phyloP scores from a whole-genome alignment of 2,888 invertebrate species.

The Globia sparganii region DNA sequence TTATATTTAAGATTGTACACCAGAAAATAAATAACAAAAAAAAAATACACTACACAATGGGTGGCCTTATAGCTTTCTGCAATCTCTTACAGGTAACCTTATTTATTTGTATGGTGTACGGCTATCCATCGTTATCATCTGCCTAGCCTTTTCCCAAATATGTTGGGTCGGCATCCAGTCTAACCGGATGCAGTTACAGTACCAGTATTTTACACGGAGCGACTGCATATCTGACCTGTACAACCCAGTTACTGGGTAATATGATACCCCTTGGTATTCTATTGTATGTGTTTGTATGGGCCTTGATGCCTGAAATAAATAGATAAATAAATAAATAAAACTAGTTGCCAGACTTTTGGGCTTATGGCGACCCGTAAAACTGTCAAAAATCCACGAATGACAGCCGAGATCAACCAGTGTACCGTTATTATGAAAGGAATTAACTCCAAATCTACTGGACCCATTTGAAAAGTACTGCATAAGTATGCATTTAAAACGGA shows the following conservation, averaged over 20 bases:
- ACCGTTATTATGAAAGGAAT: not conserved
- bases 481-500: slow-evolving; percentile 16
- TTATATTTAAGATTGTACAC: too few species aligned
- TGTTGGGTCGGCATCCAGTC: too few species aligned
- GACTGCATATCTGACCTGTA: not conserved
- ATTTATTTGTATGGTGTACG: not conserved
- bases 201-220: too few species aligned
- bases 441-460: not conserved
- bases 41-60: not conserved
- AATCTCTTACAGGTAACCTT: not conserved
- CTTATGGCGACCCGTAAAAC: not conserved
- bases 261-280: not conserved
- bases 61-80: not conserved
- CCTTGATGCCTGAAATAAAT: too few species aligned
- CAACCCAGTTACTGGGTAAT: not conserved
- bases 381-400: not conserved
- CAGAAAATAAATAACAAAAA: not conserved
- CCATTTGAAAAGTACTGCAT: not conserved
- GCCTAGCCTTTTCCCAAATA: too few species aligned
- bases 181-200: too few species aligned
- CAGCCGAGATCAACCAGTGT: not conserved
- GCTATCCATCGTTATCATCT: not conserved
- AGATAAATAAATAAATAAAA: too few species aligned
- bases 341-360: not conserved
- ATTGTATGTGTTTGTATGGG: too few species aligned